These are phyloP conservation scores for Benthosema pterotum DNA, from an alignment of 2,797 vertebrate genomes.

Conservation along the genomic window DNA sequence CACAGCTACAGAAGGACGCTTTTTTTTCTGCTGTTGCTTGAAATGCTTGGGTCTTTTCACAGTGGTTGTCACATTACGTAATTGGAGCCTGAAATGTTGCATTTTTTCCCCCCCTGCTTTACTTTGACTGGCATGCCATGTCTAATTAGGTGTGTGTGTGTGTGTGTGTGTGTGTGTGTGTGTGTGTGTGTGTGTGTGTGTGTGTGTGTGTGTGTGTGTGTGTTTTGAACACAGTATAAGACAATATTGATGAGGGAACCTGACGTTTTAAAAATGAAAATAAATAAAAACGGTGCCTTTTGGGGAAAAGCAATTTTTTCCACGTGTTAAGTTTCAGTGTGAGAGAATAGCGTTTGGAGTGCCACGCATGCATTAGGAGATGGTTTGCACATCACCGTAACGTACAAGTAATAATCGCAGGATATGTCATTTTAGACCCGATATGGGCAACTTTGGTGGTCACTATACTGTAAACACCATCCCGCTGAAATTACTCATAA, in stretches of 20 bases:
- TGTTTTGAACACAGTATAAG: neutral
- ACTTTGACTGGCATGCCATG: constrained; percentile 12
- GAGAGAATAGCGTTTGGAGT: neutral
- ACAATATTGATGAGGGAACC: too few relatives aligned
- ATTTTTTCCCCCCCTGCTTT: constrained; percentile 44
- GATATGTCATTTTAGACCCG: too few relatives aligned
- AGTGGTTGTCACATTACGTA: constrained; percentile 5
- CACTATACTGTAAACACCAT: too few relatives aligned
- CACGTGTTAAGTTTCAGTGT: too few relatives aligned
- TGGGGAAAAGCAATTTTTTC: too few relatives aligned
- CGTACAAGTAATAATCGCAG: constrained; percentile 10
- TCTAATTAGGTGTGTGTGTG: constrained; percentile 15
- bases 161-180: constrained; percentile 7
- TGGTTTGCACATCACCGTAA: neutral
- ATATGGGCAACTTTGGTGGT: too few relatives aligned
- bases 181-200: constrained; percentile 20
- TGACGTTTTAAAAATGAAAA: too few relatives aligned
- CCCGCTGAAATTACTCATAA: too few relatives aligned
- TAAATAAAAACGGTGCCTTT: neutral
- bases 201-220: constrained; percentile 3
- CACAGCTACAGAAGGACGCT: constrained; percentile 3
- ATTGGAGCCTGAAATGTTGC: constrained; percentile 46
- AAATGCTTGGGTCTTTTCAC: constrained; percentile 2
- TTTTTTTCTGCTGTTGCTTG: constrained; percentile 27
- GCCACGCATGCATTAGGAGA: too few relatives aligned